Evolutionary conservation across 2,888 invertebrate species (phyloP).

Genomic region (Cetonia aurata): DNA sequence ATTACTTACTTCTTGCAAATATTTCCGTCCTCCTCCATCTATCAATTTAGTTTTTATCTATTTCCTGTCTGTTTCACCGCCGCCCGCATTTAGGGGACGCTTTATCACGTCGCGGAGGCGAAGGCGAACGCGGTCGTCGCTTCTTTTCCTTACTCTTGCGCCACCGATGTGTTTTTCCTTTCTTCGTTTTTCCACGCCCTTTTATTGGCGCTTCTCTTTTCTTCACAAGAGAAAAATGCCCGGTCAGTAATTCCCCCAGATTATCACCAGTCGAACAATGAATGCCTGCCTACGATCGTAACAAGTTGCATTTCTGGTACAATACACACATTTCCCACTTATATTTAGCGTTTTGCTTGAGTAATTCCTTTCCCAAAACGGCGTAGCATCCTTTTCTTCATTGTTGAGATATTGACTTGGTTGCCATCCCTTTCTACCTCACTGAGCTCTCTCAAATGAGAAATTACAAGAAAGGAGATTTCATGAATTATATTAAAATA

Average conservation of each 20-base stretch:
- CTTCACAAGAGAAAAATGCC: conserved; percentile 48
- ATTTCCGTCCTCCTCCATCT: conserved; percentile 54
- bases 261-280: conserved; percentile 49
- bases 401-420: too few relatives aligned
- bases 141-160: conserved; percentile 25
- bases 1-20: conserved; percentile 54
- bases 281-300: conserved; percentile 39
- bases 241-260: conserved; percentile 50
- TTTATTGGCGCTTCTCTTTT: conserved; percentile 51
- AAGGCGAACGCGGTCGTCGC: conserved; percentile 28
- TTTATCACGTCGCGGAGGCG: conserved; percentile 47
- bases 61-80: conserved; percentile 58
- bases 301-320: conserved; percentile 48
- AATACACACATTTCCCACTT: conserved; percentile 41
- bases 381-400: neutral
- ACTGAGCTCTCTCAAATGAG: too few relatives aligned
- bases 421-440: too few relatives aligned
- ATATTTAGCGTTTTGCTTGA: conserved; percentile 26
- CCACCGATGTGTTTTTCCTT: conserved; percentile 9
- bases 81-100: conserved; percentile 52
- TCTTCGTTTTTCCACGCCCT: conserved; percentile 47
- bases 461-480: too few relatives aligned
- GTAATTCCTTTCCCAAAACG: conserved; percentile 6
- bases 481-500: too few relatives aligned
- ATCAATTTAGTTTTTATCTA: conserved; percentile 58